Conservation (phyloP, 2,113 vertebrate species). For the Muntiacus reevesi region DNA sequence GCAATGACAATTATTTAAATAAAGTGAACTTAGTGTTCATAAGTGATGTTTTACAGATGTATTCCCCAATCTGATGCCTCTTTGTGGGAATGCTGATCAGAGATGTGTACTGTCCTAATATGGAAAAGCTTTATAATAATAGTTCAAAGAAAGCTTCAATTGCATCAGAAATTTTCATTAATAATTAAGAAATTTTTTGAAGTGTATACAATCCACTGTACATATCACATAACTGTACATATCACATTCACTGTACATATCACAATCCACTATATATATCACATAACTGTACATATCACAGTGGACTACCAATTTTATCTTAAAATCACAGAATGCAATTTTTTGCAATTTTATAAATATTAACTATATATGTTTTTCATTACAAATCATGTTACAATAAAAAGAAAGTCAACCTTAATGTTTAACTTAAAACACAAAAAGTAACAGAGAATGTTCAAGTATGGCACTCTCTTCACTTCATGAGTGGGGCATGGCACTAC, state of each 20-base stretch:
- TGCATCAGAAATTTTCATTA: neutral
- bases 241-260: too few relatives aligned
- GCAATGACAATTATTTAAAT: neutral
- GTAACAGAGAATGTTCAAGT: neutral
- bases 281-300: neutral
- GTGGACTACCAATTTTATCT: neutral
- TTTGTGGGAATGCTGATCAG: neutral
- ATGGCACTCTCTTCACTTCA: neutral
- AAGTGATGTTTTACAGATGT: neutral
- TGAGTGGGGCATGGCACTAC: neutral
- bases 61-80: neutral
- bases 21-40: neutral
- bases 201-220: neutral
- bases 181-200: neutral
- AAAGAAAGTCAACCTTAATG: neutral
- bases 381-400: neutral
- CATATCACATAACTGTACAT: too few relatives aligned
- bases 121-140: neutral
- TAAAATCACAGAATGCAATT: neutral
- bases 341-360: neutral
- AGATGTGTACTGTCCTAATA: neutral
- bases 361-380: neutral
- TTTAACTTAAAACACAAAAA: neutral
- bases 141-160: neutral
- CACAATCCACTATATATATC: too few relatives aligned